Conservation (phyloP, 2,113 vertebrate species). For the Tylochromis polylepis region DNA sequence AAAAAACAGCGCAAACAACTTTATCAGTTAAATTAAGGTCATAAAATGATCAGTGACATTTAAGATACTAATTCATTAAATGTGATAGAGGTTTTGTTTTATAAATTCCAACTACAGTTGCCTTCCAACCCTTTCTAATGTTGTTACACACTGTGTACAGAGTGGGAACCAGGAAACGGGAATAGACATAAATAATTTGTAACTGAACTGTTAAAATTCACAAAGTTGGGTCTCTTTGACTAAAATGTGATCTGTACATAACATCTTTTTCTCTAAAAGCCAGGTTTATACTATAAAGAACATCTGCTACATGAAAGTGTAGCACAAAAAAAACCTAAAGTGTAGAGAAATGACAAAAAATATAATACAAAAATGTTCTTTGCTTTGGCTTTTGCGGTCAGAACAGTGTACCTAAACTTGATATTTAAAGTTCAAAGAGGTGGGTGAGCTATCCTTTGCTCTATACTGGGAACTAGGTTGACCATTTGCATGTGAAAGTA, state of each 20-base stretch:
- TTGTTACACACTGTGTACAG: background rate
- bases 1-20: too few relatives aligned
- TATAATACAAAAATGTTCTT: background rate
- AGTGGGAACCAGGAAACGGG: background rate
- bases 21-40: background rate
- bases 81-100: background rate
- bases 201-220: too few relatives aligned
- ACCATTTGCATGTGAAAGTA: background rate
- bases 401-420: background rate
- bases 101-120: background rate
- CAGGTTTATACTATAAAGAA: rapidly evolving
- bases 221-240: background rate
- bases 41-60: background rate
- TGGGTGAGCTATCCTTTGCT: background rate
- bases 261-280: background rate
- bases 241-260: background rate
- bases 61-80: rapidly evolving
- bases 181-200: background rate
- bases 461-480: background rate
- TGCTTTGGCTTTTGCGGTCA: background rate
- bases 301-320: background rate
- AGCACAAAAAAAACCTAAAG: background rate
- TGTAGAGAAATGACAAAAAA: background rate
- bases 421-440: background rate
- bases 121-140: background rate